A percentile compares a stretch with the other conserved stretches of the same genome.
Evolutionary conservation across 2,888 invertebrate species (phyloP).

Genomic region (Ochlodes sylvanus): DNA sequence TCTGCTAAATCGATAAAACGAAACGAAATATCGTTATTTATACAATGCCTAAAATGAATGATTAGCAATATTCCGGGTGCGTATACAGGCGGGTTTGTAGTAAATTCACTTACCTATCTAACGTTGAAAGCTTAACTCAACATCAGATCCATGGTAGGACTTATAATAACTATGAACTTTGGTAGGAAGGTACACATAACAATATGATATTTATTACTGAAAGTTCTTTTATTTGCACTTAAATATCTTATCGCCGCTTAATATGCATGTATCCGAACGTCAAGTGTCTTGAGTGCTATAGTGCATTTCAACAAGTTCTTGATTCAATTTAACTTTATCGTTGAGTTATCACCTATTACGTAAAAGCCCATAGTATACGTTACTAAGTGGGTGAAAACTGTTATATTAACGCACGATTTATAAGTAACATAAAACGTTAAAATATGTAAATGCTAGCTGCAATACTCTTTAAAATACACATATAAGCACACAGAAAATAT

Average conservation of each 20-base stretch:
- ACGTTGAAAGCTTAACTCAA: background rate
- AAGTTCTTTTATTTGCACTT: background rate
- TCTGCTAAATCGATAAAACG: no score
- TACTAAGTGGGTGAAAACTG: background rate
- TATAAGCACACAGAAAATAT: background rate
- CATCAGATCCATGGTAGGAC: no score
- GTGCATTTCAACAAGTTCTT: slow-evolving; percentile 16
- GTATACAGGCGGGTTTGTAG: no score
- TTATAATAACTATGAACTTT: no score
- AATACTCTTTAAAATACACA: slow-evolving; percentile 5
- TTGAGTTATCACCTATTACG: background rate
- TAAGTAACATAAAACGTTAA: background rate
- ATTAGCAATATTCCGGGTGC: no score
- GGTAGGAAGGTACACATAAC: no score
- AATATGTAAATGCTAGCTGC: slow-evolving; percentile 6
- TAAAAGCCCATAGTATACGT: background rate
- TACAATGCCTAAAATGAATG: no score
- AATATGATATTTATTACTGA: no score
- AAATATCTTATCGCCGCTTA: slow-evolving; percentile 2
- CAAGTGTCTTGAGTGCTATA: background rate
- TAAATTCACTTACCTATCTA: no score
- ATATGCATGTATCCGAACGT: background rate
- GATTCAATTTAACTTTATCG: background rate
- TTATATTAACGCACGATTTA: background rate
- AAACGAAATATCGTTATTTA: no score